phyloP scores from a whole-genome alignment of 2,797 vertebrate genomes.

The Macropus fuliginosus region DNA sequence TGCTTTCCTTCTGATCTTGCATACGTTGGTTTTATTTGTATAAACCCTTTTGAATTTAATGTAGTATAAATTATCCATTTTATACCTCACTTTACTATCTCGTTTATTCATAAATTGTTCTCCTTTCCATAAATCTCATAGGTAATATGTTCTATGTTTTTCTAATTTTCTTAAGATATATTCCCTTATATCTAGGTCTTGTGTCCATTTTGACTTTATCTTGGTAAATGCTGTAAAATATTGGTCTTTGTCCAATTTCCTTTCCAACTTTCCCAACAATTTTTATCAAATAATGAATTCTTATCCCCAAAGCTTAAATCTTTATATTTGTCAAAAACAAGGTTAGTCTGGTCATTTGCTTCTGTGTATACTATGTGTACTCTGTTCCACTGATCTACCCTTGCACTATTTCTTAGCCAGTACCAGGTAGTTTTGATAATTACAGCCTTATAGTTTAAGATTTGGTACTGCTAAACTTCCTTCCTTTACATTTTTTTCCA shows the following conservation, averaged over 20 bases:
- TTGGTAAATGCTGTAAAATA: neutral
- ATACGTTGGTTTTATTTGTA: neutral
- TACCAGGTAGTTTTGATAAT: neutral
- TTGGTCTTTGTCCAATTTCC: neutral
- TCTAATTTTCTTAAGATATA: neutral
- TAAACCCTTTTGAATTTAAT: neutral
- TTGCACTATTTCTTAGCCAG: neutral
- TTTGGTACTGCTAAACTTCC: neutral
- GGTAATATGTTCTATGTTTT: neutral
- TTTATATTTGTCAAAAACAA: neutral
- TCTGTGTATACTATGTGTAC: neutral
- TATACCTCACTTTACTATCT: neutral
- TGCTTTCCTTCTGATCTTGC: neutral
- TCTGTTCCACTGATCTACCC: neutral
- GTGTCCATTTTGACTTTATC: neutral
- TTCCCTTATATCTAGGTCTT: neutral
- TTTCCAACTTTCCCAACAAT: no score
- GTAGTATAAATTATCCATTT: neutral
- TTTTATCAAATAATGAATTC: neutral
- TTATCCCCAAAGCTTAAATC: neutral
- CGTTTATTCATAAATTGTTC: neutral
- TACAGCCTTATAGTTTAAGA: neutral
- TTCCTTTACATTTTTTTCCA: neutral
- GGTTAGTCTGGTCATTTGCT: neutral
- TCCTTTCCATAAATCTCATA: neutral